Evolutionary conservation across 1,140 invertebrate genomes (phyloP), one percentile per base, ranked within the genome.

Genomic region (Yoshiicerus persimilis): DNA sequence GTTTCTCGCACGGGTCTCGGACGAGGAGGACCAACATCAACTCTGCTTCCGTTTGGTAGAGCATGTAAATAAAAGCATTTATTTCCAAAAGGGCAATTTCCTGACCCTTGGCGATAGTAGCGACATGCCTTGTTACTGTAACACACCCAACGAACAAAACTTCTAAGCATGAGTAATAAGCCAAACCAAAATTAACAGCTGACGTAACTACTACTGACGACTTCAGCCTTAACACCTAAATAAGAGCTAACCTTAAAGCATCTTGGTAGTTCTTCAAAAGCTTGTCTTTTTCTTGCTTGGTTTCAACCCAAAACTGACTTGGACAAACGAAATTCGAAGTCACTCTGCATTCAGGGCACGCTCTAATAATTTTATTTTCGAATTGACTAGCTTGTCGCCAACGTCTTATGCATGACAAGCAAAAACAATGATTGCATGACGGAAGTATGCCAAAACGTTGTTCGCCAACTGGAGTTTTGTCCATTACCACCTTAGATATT

Each of bases 41-140:
- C 94, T 90, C 95, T 95, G 20, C 94, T 95, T 10, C 97, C 97
- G 93, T 97, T 96, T 4, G 96, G 95, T 90, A 96, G 93, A 66
- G 96, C 96, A 92, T 98, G 97, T 70, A 95, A 94, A 91, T 98
- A 98, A 92, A 98, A 98, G 91, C 97, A 98, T 91, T 97, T 97
- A 91, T 97, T 97, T 41, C 96, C 96, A 93, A 98, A 98, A 9
- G 97, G 97, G 94, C 97, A 98, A 91, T 95, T 95, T 23, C 96
- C 96, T 89, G 94, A 92, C 5, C 96, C 96, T 92, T 95, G 94
- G 87, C 96, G 96, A 91, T 97, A 98, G 92, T 98, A 98, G 91
- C 97, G 97, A 93, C 97, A 98, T 90, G 96, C 94, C 93, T 97
- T 97, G 89, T 93, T 92, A 91, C 95, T 95, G 91, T n/a, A 92